Evolutionary conservation across 2,797 vertebrate species (phyloP), one percentile per base, ranked within the genome.

Genomic region (Enteromius radiatus): DNA sequence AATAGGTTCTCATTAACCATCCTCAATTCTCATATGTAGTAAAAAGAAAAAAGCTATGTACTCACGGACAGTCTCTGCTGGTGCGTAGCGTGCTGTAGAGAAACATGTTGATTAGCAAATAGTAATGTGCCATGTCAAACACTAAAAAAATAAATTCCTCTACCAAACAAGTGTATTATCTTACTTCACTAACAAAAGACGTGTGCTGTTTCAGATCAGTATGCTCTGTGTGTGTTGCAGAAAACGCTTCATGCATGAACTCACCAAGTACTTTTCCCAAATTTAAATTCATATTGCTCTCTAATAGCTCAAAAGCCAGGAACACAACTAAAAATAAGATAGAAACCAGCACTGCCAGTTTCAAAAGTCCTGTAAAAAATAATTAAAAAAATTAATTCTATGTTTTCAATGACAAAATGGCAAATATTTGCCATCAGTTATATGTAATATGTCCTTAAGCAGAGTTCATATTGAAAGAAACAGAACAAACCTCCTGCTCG

Each of bases 291-390:
- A 94, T 92, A 91, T 97, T 97, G 33, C 97, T 96, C 88, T 98
- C 97, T 69, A 99, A 94, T 82, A 99, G 94, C 89, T 99, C 96
- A 86, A 97, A 96, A 81, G 95, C 95, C 91, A 99, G 91, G 88
- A 98, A 98, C 82, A 96, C 95, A 0, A 91, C 96, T 23, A 99
- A 78, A 85, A 98, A 88, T 91, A 97, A 96, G n/a, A 94, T 90
- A 36, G 92, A 93, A 74, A 96, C 7, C 4, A 97, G 90, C 10
- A 93, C 92, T 64, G 92, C 90, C 76, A 97, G 90, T 92, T 98
- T 99, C 61, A 97, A 88, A 83, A 96, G 87, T 89, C 96, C 98
- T 99, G 85, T 8, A 61, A 81, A 28, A 83, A 36, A 12, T 1
- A 15, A 15, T 1, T 31, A 4, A 12, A 45, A 15, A 4, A 41